A percentile compares a stretch with the other conserved stretches of the same genome.
These are phyloP conservation scores for Embidobia sp. DNA, from an alignment of 2,888 invertebrate species.

Conservation along the genomic window DNA sequence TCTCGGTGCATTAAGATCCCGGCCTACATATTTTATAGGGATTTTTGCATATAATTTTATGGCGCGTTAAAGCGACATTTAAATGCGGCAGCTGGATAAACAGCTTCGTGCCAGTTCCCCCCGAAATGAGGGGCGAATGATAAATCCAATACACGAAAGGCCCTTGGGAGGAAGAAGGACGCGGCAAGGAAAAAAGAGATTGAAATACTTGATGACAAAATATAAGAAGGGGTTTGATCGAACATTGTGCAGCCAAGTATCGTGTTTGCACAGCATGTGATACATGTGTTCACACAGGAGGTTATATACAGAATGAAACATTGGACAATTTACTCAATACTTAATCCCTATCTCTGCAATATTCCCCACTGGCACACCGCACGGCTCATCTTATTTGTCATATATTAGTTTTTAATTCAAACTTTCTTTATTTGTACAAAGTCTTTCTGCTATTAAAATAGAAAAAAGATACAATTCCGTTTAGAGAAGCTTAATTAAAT, in stretches of 20 bases:
- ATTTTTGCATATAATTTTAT: slow-evolving; percentile 82
- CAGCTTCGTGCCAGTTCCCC: slow-evolving; percentile 66
- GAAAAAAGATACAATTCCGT: no score
- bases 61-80: slow-evolving; percentile 80
- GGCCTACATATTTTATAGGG: slow-evolving; percentile 80
- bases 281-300: slow-evolving; percentile 77
- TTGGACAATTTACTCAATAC: slow-evolving; percentile 79
- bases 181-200: slow-evolving; percentile 56
- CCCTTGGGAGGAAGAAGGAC: slow-evolving; percentile 65
- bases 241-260: slow-evolving; percentile 67
- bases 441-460: no score
- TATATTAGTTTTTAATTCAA: slow-evolving; percentile 8
- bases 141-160: slow-evolving; percentile 67
- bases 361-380: slow-evolving; percentile 58
- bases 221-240: slow-evolving; percentile 65
- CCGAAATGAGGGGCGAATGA: slow-evolving; percentile 57
- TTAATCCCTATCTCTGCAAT: slow-evolving; percentile 72
- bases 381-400: slow-evolving; percentile 31
- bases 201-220: slow-evolving; percentile 62
- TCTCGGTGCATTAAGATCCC: slow-evolving; percentile 79
- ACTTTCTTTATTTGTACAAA: background rate
- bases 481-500: no score
- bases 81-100: slow-evolving; percentile 81
- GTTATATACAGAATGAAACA: slow-evolving; percentile 69
- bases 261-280: slow-evolving; percentile 79